phyloP scores from a whole-genome alignment of 2,113 vertebrate species.

The Naja naja region DNA sequence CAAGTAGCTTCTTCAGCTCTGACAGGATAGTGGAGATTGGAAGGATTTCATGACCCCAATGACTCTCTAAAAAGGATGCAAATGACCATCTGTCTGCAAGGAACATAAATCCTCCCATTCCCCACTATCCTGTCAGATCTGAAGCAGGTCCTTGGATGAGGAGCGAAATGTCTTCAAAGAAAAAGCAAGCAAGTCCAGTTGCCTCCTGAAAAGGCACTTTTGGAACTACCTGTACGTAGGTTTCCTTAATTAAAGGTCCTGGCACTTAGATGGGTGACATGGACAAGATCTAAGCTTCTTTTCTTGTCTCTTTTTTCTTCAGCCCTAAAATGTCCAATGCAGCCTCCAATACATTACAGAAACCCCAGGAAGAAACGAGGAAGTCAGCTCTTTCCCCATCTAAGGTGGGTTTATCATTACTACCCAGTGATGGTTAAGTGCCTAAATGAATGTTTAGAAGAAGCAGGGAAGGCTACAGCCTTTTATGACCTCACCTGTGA shows the following conservation, averaged over 20 bases:
- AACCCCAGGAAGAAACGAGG: conserved; percentile 37
- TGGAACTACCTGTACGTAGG: not conserved
- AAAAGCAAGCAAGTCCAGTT: no score
- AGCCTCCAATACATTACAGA: conserved; percentile 44
- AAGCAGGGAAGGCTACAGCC: not conserved
- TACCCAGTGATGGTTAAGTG: not conserved
- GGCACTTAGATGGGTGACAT: not conserved
- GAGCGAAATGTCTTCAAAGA: no score
- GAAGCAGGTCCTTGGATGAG: no score
- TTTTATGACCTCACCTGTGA: no score
- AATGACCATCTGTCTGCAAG: no score
- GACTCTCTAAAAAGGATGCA: no score
- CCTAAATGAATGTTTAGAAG: not conserved
- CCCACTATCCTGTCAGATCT: no score
- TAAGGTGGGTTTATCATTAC: conserved; percentile 64
- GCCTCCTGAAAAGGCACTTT: no score
- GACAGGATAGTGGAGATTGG: no score
- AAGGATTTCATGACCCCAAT: no score
- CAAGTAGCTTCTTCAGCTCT: no score
- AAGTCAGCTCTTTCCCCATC: conserved; percentile 51
- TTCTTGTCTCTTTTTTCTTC: conserved; percentile 35
- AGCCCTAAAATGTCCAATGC: conserved; percentile 53
- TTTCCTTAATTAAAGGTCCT: not conserved
- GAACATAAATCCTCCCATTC: no score
- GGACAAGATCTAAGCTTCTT: not conserved